Base-by-base conservation (phyloP, 2,888 invertebrate species). In the Clunio marinus region DNA sequence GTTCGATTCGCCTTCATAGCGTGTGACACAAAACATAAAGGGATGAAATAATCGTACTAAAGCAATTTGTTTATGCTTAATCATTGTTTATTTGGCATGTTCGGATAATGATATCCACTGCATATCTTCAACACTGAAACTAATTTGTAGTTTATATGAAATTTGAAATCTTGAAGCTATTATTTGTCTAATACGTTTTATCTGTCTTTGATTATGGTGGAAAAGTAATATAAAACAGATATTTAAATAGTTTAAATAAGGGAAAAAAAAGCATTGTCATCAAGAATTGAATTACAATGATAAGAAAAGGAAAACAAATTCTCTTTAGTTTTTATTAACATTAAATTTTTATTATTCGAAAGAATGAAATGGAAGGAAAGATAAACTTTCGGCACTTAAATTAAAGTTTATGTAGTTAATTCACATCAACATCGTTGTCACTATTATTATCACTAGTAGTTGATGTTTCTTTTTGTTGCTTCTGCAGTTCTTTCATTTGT, bases 401-500 rank as follows among this genome's bases (percentile, higher is more conserved):
- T 63, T 63, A 63, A 59, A 25, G 41, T 57, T 2, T 27, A 24
- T 22, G 35, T n/a, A 7, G 55, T 66, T 66, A 66, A 32, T 66
- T 66, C 7, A 66, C 55, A 46, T 66, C 66, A 51, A 66, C 66
- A 66, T 57, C 57, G 15, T 66, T 66, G 24, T 66, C 66, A n/a
- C n/a, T n/a, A 22, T 66, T 55, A 32, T 66, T 66, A 66, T 66
- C 66, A 55, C 55, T 55, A 13, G 22, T 22, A 10, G 17, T 22
- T 41, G 41, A 10, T 5, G 46, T 24, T 25, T 66, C 66, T 28
- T 63, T 63, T 46, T 63, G 63, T 20, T 66, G 66, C 22, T 66
- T 66, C 46, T 66, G 66, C n/a, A 66, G 35, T 25, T 66, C 66
- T 22, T 66, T 66, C 66, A 66, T 66, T 22, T 66, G 66, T 32